Evolutionary conservation across 1,140 invertebrate genomes (phyloP).

Genomic region (Calliopsis andreniformis): DNA sequence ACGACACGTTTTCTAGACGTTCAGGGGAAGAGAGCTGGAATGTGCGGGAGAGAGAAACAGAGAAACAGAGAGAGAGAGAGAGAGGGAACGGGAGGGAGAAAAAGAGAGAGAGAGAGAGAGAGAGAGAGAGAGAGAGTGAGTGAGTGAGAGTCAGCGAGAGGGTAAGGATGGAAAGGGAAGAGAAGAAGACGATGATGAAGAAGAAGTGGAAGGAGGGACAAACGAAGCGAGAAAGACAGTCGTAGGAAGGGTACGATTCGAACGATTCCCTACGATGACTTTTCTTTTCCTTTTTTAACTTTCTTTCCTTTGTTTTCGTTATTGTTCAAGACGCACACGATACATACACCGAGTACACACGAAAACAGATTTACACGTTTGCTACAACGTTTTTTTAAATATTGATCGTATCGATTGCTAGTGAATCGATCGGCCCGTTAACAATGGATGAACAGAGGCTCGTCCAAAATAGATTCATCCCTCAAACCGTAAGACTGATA

Average conservation of each 20-base stretch:
- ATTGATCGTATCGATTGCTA: not conserved
- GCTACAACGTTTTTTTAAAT: not conserved
- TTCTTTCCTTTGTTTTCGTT: not conserved
- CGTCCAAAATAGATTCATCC: slow-evolving; percentile 38
- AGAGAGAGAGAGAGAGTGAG: slow-evolving; percentile 28
- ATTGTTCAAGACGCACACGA: slow-evolving; percentile 58
- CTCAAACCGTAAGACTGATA: slow-evolving; percentile 71
- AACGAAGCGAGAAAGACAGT: not conserved
- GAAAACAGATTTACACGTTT: not conserved
- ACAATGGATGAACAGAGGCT: slow-evolving; percentile 21
- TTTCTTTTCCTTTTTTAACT: slow-evolving; percentile 8
- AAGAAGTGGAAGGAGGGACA: slow-evolving; percentile 30
- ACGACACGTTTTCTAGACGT: slow-evolving; percentile 76
- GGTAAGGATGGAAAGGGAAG: too few species aligned
- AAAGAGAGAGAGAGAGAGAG: slow-evolving; percentile 24
- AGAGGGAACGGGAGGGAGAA: too few species aligned
- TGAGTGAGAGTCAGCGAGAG: too few species aligned
- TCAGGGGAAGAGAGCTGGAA: slow-evolving; percentile 51
- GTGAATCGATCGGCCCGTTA: slow-evolving; percentile 1
- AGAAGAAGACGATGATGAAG: slow-evolving; percentile 2
- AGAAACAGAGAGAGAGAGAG: slow-evolving; percentile 30
- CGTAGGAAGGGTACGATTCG: not conserved
- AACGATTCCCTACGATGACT: slow-evolving; percentile 47
- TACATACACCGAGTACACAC: slow-evolving; percentile 29
- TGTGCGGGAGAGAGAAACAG: slow-evolving; percentile 14